Evolutionary conservation across 2,888 invertebrate species (phyloP).

Genomic region (Saturnia pavonia): DNA sequence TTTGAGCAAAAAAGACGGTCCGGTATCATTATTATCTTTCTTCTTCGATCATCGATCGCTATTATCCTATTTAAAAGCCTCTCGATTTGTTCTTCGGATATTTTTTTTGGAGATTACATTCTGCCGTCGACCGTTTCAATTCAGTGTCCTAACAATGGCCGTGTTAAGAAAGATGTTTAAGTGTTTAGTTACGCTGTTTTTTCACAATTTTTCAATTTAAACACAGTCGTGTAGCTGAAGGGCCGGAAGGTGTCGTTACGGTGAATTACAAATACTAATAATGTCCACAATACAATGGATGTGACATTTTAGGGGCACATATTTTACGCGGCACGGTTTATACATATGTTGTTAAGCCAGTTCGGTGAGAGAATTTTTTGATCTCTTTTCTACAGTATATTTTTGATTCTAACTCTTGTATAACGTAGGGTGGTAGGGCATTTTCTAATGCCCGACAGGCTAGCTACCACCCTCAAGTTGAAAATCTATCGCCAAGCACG

Average conservation of each 20-base stretch:
- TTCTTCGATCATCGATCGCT: slow-evolving; percentile 79
- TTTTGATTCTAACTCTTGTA: neutral
- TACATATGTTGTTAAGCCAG: neutral
- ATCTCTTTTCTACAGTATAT: neutral
- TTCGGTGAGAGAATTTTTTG: neutral
- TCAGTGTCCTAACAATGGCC: slow-evolving; percentile 71
- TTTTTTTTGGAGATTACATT: slow-evolving; percentile 66
- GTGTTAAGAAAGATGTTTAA: slow-evolving; percentile 81
- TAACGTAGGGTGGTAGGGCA: neutral
- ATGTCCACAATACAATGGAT: slow-evolving; percentile 51
- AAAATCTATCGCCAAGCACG: no score
- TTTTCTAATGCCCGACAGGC: no score
- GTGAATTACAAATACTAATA: slow-evolving; percentile 72
- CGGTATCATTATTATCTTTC: slow-evolving; percentile 79
- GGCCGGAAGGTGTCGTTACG: slow-evolving; percentile 80
- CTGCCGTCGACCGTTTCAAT: slow-evolving; percentile 73
- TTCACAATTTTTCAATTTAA: slow-evolving; percentile 79
- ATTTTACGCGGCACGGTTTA: slow-evolving; percentile 11
- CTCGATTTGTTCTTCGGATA: slow-evolving; percentile 73
- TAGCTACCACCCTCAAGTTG: no score
- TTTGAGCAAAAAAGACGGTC: slow-evolving; percentile 69
- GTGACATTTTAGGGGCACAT: slow-evolving; percentile 37
- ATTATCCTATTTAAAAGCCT: slow-evolving; percentile 81
- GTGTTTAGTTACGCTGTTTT: slow-evolving; percentile 80
- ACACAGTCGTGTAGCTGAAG: slow-evolving; percentile 74